Evolutionary conservation across 2,888 invertebrate species (phyloP).

Genomic region (Hydropsyche betteni): DNA sequence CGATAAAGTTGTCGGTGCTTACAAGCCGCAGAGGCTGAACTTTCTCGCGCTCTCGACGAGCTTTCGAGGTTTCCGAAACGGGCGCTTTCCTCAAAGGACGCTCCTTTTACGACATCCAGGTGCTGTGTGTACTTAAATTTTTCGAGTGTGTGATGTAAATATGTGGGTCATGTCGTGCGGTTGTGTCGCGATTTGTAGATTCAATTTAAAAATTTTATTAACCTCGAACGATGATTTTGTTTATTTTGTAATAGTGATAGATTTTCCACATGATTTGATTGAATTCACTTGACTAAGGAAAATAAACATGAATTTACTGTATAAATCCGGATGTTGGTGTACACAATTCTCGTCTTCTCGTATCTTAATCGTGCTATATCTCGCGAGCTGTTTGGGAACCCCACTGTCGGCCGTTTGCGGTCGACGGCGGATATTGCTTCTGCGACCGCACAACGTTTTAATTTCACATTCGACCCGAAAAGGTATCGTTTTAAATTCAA

Average conservation of each 20-base stretch:
- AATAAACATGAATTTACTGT: no score
- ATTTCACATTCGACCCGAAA: slow-evolving; percentile 43
- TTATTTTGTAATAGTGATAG: no score
- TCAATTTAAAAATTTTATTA: no score
- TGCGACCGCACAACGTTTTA: slow-evolving; percentile 47
- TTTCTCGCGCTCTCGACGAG: neutral
- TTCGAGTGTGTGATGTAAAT: no score
- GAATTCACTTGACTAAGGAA: no score
- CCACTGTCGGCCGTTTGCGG: slow-evolving; percentile 42
- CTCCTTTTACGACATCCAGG: no score
- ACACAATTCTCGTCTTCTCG: neutral
- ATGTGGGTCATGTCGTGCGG: no score
- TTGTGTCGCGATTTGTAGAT: no score
- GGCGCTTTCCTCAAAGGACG: neutral
- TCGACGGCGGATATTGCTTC: slow-evolving; percentile 49
- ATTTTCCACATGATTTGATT: no score
- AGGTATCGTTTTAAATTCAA: slow-evolving; percentile 25
- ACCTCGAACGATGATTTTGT: no score
- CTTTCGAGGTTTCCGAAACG: slow-evolving; percentile 10
- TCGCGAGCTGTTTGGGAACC: slow-evolving; percentile 12
- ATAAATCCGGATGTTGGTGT: no score
- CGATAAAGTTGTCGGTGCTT: neutral
- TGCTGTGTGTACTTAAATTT: no score
- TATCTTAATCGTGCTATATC: neutral
- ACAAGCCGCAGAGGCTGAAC: slow-evolving; percentile 14